phyloP scores from a whole-genome alignment of 2,888 invertebrate genomes.

The Sericinus montela region DNA sequence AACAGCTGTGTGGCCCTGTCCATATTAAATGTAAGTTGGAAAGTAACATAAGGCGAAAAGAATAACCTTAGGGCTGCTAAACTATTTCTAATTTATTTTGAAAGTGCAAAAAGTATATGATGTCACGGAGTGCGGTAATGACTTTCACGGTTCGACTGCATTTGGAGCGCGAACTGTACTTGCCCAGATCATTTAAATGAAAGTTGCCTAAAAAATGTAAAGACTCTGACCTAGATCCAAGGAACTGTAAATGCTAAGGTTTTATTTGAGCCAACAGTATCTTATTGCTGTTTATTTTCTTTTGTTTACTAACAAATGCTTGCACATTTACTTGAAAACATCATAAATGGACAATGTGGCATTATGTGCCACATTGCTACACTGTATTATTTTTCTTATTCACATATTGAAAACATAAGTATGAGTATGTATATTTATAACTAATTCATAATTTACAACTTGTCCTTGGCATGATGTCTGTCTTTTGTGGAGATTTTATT shows the following conservation, averaged over 20 bases:
- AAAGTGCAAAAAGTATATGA: slow-evolving; percentile 71
- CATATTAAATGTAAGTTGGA: no score
- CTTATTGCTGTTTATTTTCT: slow-evolving; percentile 16
- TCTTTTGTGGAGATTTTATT: no score
- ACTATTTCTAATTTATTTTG: slow-evolving; percentile 35
- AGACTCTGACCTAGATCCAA: slow-evolving; percentile 44
- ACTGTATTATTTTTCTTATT: no score
- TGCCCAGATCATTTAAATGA: slow-evolving; percentile 60
- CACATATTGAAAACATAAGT: no score
- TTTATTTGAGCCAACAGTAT: slow-evolving; percentile 12
- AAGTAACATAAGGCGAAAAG: not conserved
- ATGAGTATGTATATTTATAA: no score
- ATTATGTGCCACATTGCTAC: no score
- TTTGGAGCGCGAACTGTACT: slow-evolving; percentile 73
- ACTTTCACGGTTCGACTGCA: slow-evolving; percentile 78
- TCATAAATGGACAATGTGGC: not conserved
- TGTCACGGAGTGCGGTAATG: slow-evolving; percentile 72
- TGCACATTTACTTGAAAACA: not conserved
- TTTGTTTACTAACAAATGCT: slow-evolving; percentile 31
- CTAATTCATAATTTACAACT: no score
- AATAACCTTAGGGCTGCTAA: slow-evolving; percentile 9
- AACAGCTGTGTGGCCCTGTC: no score
- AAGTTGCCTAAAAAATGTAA: slow-evolving; percentile 61
- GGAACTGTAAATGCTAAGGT: slow-evolving; percentile 16
- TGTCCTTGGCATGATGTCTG: no score